These are phyloP conservation scores for Drosophila niveifrons DNA, from an alignment of 2,888 invertebrate genomes.

Conservation along the genomic window DNA sequence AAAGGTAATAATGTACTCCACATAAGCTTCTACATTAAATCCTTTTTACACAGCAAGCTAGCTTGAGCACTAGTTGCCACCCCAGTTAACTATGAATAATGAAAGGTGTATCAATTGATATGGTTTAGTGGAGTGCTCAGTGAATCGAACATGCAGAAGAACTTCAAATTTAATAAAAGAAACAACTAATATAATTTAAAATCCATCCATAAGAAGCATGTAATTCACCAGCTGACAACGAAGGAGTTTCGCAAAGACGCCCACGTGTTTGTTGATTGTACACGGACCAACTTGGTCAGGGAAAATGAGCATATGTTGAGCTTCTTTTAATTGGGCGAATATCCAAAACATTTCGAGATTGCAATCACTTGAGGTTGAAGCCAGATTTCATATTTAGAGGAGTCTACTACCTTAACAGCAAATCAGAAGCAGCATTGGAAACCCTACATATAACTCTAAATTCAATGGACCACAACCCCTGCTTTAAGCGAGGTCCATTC, in stretches of 20 bases:
- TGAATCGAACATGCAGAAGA: constrained; percentile 67
- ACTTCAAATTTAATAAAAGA: constrained; percentile 73
- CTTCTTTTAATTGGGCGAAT: constrained; percentile 81
- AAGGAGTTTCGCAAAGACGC: constrained; percentile 23
- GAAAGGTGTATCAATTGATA: constrained; percentile 75
- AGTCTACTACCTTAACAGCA: constrained; percentile 31
- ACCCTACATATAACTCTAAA: constrained; percentile 40
- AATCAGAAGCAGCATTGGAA: constrained; percentile 49
- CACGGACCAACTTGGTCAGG: constrained; percentile 23
- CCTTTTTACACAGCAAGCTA: neutral
- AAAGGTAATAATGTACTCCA: neutral
- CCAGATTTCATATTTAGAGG: constrained; percentile 34
- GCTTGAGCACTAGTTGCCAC: constrained; percentile 21
- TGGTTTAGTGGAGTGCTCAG: constrained; percentile 70
- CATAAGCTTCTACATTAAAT: constrained; percentile 13
- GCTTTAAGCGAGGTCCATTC: constrained; percentile 35
- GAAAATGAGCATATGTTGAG: constrained; percentile 79
- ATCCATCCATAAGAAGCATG: constrained; percentile 9
- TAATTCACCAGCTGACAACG: constrained; percentile 52
- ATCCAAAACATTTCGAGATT: constrained; percentile 38
- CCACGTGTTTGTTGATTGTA: constrained; percentile 11
- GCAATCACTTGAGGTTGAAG: constrained; percentile 44
- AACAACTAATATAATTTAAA: constrained; percentile 47
- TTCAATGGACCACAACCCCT: constrained; percentile 26
- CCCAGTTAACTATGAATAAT: constrained; percentile 29